These are phyloP conservation scores for Tupiocoris notatus DNA, from an alignment of 2,888 invertebrate species.

Conservation along the genomic window DNA sequence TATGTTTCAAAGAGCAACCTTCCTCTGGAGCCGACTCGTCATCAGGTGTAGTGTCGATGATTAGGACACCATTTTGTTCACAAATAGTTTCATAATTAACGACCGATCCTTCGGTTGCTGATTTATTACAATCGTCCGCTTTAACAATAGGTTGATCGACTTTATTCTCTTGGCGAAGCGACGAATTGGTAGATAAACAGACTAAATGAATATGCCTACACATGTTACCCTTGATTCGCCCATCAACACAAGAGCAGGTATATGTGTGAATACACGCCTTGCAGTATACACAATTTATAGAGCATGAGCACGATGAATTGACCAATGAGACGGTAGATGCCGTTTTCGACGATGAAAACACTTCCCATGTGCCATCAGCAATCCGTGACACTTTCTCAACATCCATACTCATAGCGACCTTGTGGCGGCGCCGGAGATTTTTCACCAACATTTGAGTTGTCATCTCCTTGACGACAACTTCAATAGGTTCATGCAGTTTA, in stretches of 20 bases:
- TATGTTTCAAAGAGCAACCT: not conserved
- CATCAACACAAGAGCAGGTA: not conserved
- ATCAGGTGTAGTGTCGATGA: not conserved
- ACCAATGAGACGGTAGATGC: not conserved
- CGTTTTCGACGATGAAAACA: not conserved
- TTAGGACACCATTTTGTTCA: not conserved
- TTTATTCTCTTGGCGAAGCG: not conserved
- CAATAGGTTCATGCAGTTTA: not conserved
- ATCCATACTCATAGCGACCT: not conserved
- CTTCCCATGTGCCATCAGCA: not conserved
- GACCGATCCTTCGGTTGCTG: not conserved
- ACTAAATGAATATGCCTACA: conserved; percentile 5
- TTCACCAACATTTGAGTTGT: not conserved
- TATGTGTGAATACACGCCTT: conserved; percentile 1
- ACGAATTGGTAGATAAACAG: not conserved
- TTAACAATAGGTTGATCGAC: not conserved
- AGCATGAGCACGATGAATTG: not conserved
- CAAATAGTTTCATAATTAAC: not conserved
- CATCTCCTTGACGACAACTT: not conserved
- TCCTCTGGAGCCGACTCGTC: not conserved
- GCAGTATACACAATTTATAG: not conserved
- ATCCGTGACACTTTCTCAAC: not conserved
- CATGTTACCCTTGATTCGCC: not conserved
- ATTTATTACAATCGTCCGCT: not conserved
- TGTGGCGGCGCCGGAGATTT: not conserved